Evolutionary conservation across 2,888 invertebrate species (phyloP).

Genomic region (Altica lythri): DNA sequence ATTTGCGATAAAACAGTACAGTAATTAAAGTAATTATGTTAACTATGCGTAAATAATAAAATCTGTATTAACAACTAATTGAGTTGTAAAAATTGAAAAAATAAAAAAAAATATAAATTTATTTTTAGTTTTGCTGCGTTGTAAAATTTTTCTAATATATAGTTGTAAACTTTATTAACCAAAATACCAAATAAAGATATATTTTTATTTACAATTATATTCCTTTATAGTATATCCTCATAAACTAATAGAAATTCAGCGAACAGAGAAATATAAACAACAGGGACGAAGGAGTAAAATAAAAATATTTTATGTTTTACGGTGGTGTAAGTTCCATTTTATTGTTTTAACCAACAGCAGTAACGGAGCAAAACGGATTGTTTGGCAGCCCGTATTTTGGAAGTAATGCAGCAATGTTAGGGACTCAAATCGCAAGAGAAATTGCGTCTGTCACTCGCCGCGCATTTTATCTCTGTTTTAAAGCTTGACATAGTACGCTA

Average conservation of each 20-base stretch:
- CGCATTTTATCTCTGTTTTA: conserved; percentile 55
- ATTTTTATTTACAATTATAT: conserved; percentile 2
- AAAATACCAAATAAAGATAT: too few relatives aligned
- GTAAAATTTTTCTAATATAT: too few relatives aligned
- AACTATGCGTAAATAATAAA: too few relatives aligned
- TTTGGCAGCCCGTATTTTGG: conserved; percentile 24
- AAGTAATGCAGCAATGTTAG: conserved; percentile 16
- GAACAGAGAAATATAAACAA: neutral
- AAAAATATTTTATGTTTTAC: too few relatives aligned
- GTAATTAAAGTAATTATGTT: too few relatives aligned
- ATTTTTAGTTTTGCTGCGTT: too few relatives aligned
- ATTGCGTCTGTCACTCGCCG: conserved; percentile 54
- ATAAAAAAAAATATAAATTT: too few relatives aligned
- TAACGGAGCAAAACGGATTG: conserved; percentile 13
- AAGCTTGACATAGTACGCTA: conserved; percentile 56
- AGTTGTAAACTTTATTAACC: too few relatives aligned
- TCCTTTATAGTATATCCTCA: neutral
- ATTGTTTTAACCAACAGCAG: conserved; percentile 9
- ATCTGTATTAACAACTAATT: too few relatives aligned
- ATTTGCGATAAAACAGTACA: too few relatives aligned
- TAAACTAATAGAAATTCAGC: conserved; percentile 10
- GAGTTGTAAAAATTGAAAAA: too few relatives aligned
- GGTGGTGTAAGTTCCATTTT: conserved; percentile 11
- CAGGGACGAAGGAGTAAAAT: neutral
- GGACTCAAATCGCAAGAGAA: conserved; percentile 45